phyloP scores from a whole-genome alignment of 2,888 invertebrate genomes.

The Agriopis aurantiaria region DNA sequence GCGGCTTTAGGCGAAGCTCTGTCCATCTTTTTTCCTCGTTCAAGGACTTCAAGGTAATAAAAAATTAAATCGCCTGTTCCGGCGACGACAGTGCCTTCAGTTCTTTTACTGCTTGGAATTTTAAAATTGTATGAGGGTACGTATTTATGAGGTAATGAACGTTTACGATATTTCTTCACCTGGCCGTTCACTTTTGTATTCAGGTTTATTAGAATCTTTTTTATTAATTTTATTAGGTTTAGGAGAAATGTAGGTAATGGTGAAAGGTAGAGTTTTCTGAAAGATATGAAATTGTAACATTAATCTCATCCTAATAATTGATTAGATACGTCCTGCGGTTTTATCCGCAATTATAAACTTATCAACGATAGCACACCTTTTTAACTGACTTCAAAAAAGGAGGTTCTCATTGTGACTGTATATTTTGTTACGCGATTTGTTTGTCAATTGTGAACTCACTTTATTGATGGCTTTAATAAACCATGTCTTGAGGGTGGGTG shows the following conservation, averaged over 20 bases:
- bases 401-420: too few relatives aligned
- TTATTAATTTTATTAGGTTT: slow-evolving; percentile 10
- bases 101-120: slow-evolving; percentile 30
- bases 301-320: too few relatives aligned
- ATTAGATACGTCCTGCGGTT: too few relatives aligned
- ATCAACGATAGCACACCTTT: too few relatives aligned
- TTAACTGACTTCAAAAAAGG: too few relatives aligned
- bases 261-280: neutral
- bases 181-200: slow-evolving; percentile 27
- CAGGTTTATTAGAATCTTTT: slow-evolving; percentile 8
- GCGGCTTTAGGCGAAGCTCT: neutral
- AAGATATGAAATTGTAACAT: neutral
- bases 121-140: slow-evolving; percentile 34
- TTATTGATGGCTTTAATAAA: too few relatives aligned
- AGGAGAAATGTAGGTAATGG: neutral
- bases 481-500: too few relatives aligned
- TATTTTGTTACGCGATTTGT: too few relatives aligned
- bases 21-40: neutral
- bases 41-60: slow-evolving; percentile 45
- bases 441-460: too few relatives aligned
- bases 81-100: slow-evolving; percentile 21
- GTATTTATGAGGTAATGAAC: slow-evolving; percentile 43
- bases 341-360: too few relatives aligned
- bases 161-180: slow-evolving; percentile 49
- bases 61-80: slow-evolving; percentile 55